These are phyloP conservation scores for Entomobrya proxima DNA, from an alignment of 2,888 invertebrate genomes.

Conservation along the genomic window DNA sequence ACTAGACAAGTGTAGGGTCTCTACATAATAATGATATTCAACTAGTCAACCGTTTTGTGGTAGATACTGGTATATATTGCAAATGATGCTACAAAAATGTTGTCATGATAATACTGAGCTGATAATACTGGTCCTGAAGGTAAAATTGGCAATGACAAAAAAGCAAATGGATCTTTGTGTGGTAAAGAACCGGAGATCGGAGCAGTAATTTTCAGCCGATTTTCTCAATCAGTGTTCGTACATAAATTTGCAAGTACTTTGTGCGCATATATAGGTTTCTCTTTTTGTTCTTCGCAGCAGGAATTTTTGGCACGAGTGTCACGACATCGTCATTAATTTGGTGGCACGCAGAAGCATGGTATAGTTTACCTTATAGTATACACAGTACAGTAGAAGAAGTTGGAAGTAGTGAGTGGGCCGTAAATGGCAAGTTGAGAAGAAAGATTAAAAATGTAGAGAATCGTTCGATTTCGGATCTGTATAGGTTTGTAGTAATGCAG, in stretches of 20 bases:
- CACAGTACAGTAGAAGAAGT: not conserved
- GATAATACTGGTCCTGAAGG: not conserved
- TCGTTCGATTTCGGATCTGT: not conserved
- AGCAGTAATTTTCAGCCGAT: not conserved
- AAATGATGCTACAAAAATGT: not conserved
- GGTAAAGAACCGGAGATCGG: too few relatives aligned
- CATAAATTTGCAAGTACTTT: not conserved
- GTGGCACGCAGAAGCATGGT: not conserved
- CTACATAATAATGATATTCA: not conserved
- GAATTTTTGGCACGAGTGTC: not conserved
- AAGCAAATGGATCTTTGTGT: not conserved
- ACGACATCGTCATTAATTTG: not conserved
- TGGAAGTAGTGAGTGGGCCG: not conserved
- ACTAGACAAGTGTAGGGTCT: too few relatives aligned
- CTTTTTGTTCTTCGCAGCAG: not conserved
- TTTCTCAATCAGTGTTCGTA: not conserved
- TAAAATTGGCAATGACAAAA: not conserved
- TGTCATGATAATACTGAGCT: not conserved
- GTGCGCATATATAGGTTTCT: not conserved
- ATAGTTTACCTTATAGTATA: too few relatives aligned
- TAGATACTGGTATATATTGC: not conserved
- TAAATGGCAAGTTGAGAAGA: not conserved
- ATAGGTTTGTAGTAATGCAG: not conserved
- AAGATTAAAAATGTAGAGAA: not conserved
- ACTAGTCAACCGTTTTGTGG: not conserved